These are phyloP conservation scores for Schizopygopsis pylzovi DNA, from an alignment of 2,797 vertebrate species.

Conservation along the genomic window DNA sequence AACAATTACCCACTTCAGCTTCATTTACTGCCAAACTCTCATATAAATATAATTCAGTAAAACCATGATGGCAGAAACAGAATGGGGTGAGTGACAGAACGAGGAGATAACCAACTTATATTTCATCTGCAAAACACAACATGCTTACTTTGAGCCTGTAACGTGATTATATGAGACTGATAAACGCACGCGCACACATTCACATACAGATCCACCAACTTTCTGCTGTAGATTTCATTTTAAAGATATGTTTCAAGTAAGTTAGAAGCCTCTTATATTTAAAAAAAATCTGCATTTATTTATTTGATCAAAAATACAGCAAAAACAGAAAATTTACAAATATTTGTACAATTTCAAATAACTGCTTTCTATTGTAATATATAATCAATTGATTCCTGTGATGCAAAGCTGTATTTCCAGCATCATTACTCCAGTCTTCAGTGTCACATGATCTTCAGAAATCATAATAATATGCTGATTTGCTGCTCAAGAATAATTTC, in stretches of 20 bases:
- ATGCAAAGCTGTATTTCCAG: not conserved
- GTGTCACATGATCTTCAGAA: not conserved
- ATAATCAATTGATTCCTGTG: not conserved
- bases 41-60: not conserved
- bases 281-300: too few species aligned
- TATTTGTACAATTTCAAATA: too few species aligned
- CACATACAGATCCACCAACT: not conserved
- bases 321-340: not conserved
- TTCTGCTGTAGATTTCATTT: not conserved
- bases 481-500: not conserved
- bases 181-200: not conserved
- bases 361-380: not conserved
- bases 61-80: not conserved
- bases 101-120: constrained; percentile 19
- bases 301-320: not conserved
- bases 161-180: not conserved
- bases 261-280: too few species aligned
- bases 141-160: constrained; percentile 1
- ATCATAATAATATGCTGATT: not conserved
- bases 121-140: constrained; percentile 7
- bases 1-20: not conserved
- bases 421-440: not conserved
- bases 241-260: not conserved
- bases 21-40: not conserved
- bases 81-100: not conserved